Percentiles rank a stretch among this genome's conserved stretches.
Evolutionary conservation across 2,113 vertebrate species (phyloP).

Genomic region (Dolichotis patagonum): DNA sequence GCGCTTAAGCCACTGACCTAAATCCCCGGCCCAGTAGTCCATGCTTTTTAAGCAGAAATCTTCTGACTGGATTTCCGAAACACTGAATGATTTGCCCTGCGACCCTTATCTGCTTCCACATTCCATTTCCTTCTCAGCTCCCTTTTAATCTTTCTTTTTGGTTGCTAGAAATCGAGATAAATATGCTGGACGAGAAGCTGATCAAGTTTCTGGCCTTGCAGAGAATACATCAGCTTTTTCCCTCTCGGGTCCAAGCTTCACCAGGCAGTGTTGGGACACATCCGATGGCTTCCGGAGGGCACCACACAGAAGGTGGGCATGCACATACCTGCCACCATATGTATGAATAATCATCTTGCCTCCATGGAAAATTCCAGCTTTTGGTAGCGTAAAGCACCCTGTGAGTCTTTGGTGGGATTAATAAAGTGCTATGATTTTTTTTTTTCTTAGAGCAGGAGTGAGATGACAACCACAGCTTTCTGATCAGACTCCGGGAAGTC

Average conservation of each 20-base stretch:
- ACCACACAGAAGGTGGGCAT: constrained; percentile 89
- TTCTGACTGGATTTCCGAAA: constrained; percentile 36
- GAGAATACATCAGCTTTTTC: constrained; percentile 97
- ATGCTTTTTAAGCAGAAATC: not conserved
- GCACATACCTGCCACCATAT: not conserved
- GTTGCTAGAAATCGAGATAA: constrained; percentile 94
- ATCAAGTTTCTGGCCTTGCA: constrained; percentile 97
- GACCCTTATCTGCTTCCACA: not conserved
- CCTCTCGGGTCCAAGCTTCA: constrained; percentile 90
- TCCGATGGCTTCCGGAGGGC: constrained; percentile 84
- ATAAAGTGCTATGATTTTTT: constrained; percentile 7
- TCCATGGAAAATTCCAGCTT: constrained; percentile 25
- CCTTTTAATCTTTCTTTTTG: constrained; percentile 81
- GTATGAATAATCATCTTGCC: constrained; percentile 17
- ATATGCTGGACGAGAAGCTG: constrained; percentile 95
- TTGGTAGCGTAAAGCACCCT: not conserved
- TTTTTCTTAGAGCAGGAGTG: not conserved
- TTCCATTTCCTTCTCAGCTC: constrained; percentile 67
- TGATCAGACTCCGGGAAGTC: constrained; percentile 18
- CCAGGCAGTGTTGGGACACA: constrained; percentile 84
- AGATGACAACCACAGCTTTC: constrained; percentile 54
- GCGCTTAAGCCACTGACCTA: no score
- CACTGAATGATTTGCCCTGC: not conserved
- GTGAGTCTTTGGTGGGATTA: constrained; percentile 39
- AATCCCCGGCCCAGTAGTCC: no score